Conservation (phyloP, 2,797 vertebrate genomes). For the Myotis planiceps region DNA sequence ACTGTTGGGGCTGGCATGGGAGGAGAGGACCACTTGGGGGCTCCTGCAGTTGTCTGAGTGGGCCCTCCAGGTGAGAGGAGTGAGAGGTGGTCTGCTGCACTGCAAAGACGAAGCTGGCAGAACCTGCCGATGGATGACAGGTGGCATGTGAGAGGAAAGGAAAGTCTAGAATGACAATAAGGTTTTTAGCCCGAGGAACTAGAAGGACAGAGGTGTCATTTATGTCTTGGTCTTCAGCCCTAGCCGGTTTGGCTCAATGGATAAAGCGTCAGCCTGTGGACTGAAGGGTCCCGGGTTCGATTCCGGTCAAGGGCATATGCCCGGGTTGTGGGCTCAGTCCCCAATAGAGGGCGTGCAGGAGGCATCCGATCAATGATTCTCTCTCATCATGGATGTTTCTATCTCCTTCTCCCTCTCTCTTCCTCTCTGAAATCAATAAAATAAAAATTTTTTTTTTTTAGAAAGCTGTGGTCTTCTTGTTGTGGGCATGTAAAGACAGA, state of each 20-base stretch:
- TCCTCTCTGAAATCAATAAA: too few species aligned
- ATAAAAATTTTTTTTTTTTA: too few species aligned
- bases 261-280: too few species aligned
- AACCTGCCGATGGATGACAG: neutral
- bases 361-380: too few species aligned
- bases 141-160: neutral
- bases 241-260: too few species aligned
- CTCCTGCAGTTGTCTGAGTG: neutral
- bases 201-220: neutral
- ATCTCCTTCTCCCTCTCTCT: too few species aligned
- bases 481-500: neutral
- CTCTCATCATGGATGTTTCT: too few species aligned
- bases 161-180: neutral
- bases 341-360: too few species aligned
- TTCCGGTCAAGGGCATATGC: too few species aligned
- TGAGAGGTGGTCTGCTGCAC: too few species aligned
- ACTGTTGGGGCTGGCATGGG: neutral
- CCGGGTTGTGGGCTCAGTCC: too few species aligned
- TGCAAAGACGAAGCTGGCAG: neutral
- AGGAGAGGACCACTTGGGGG: neutral
- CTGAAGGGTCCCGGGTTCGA: too few species aligned
- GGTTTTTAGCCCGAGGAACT: neutral
- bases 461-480: neutral
- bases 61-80: neutral
- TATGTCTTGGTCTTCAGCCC: neutral